Evolutionary conservation across 2,888 invertebrate genomes (phyloP), one percentile per base, ranked within the genome.

Genomic region (Erebia palarica): DNA sequence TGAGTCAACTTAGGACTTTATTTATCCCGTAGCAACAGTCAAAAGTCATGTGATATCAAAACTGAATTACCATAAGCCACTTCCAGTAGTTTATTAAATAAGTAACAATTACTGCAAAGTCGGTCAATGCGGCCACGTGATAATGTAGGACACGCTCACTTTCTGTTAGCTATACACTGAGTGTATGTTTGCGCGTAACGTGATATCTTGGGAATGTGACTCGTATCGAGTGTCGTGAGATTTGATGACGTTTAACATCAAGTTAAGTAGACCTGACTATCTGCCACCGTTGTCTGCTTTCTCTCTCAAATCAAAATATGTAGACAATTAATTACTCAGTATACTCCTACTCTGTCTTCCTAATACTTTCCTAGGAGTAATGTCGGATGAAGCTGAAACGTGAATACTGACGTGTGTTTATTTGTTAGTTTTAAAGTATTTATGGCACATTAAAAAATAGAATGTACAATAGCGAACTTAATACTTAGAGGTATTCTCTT

Each of bases 81-180:
- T 61, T 66, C 57, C 42, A 66, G 66, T 47, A 63, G 55, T 67
- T 68, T 70, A 57, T 72, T 72, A 72, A 68, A 58, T 61, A 66
- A 73, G 71, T 53, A 73, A 73, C 65, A 72, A 72, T 69, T 69
- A 72, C 49, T 53, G 21, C 67, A 60, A 75, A 65, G 70, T 75
- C 70, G 70, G 70, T 72, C 75, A 72, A 67, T 72, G 74, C 68
- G 59, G 75, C 78, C 81, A 81, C 80, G 82, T 79, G 81, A 70
- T 73, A 57, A 82, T 71, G 72, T 80, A 72, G 82, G 79, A n/a
- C 81, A 80, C 82, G 78, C 76, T 83, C 81, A 83, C 83, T 83
- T 82, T 84, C 79, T 73, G 77, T 36, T 63, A 69, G 65, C 66
- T 64, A 67, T 66, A 67, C 49, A 51, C 36, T 27, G 64, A 21